Evolutionary conservation across 1,140 invertebrate genomes (phyloP).

Genomic region (Trinorchestia longiramus): DNA sequence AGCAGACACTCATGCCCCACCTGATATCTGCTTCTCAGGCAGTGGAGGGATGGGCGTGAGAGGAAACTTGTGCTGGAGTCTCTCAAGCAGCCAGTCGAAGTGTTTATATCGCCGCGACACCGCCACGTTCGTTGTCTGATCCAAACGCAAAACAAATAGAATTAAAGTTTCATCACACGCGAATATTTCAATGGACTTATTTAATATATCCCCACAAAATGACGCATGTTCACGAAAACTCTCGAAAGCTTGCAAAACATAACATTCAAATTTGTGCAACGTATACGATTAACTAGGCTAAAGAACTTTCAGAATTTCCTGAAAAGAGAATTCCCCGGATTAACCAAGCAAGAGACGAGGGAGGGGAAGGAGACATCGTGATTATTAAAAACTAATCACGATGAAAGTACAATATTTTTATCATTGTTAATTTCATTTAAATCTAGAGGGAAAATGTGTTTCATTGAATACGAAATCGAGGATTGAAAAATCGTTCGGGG

Average conservation of each 20-base stretch:
- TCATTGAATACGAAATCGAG: neutral
- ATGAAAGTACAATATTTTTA: neutral
- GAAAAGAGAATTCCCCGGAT: neutral
- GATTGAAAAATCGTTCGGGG: neutral
- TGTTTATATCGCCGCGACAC: slow-evolving; percentile 97
- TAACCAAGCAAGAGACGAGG: neutral
- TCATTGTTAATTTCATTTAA: neutral
- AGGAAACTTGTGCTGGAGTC: slow-evolving; percentile 92
- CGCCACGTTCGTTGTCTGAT: slow-evolving; percentile 89
- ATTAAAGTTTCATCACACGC: neutral
- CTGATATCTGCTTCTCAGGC: slow-evolving; percentile 97
- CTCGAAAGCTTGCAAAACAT: neutral
- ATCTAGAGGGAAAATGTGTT: neutral
- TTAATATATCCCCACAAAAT: neutral
- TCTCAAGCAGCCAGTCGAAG: slow-evolving; percentile 98
- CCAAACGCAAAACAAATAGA: neutral
- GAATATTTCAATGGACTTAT: neutral
- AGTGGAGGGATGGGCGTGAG: slow-evolving; percentile 94
- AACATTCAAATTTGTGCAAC: neutral
- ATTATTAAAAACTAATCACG: neutral
- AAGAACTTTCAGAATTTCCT: neutral
- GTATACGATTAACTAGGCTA: neutral
- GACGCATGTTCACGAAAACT: neutral
- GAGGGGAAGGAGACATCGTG: too few relatives aligned
- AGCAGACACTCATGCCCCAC: slow-evolving; percentile 69